Base-by-base conservation (phyloP, 2,797 vertebrate species). In the Syngnathus rostellatus region DNA sequence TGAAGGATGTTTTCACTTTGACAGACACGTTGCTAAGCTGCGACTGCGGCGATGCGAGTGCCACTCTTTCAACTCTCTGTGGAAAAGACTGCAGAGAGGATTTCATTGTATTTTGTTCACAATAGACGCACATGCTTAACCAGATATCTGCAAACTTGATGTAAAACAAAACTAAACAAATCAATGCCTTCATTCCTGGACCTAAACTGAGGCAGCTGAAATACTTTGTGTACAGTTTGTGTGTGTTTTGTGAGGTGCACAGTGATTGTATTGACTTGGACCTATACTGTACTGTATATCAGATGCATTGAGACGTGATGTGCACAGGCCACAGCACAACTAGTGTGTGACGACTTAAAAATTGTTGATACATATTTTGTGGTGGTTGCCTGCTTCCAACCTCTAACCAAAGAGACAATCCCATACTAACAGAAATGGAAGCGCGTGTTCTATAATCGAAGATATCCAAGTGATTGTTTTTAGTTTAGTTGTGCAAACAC, bases 331-430 rank as follows among this genome's bases (percentile, higher is more conserved):
- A 14, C 31, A 62, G 21, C 59, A 23, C 59, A 41, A 45, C 58
- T n/a, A 5, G 38, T 40, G 38, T 60, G 38, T 62, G 60, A 45
- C 72, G 78, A 69, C 81, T 86, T 83, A 80, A n/a, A 59, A 60
- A 70, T 62, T 50, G 65, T 77, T 74, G 1, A 3, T 69, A 64
- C 43, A 67, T 81, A 72, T 70, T 80, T 67, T 73, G 43, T 31
- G 31, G 54, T 55, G 77, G 66, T 81, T 78, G 68, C 77, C 72
- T 73, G 63, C 55, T 71, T 43, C 76, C 54, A 71, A 64, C 69
- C 68, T 69, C 77, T 72, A 81, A 83, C 85, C 85, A 88, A 84
- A 87, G 83, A 85, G 83, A 85, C 80, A 79, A 83, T 75, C 69
- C 71, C 40, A 53, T 65, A n/a, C 73, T 71, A 70, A 31, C 63